Evolutionary conservation across 2,797 vertebrate species (phyloP), one percentile per base, ranked within the genome.

Genomic region (Ctenopoma kingsleyae): DNA sequence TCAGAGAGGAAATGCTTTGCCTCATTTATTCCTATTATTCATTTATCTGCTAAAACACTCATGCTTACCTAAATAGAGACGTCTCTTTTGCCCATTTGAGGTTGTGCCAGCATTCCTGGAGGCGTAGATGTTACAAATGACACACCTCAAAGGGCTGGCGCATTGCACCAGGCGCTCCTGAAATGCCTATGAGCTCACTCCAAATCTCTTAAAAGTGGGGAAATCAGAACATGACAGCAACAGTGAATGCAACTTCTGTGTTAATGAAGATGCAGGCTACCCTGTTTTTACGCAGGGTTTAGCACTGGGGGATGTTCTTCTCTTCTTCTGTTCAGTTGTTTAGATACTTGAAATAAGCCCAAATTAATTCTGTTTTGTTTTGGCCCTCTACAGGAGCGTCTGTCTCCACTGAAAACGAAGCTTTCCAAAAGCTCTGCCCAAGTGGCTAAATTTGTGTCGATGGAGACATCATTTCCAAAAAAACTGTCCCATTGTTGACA

Each of bases 11-110:
- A 63, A 71, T 44, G 27, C 48, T 78, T 49, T 55, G 46, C 47
- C 72, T 77, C 65, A 75, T 79, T 81, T 71, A 57, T 71, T 71
- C 6, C 57, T 56, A 64, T 74, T 58, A 76, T 78, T 86, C 46
- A 74, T 78, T 64, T 67, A 71, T 75, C 75, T 71, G 59, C 48
- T 68, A 50, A 87, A 81, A 78, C 60, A 67, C 73, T 23, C 23
- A 36, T 53, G 64, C 55, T 72, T 56, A 71, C 77, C 40, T 77
- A 86, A 84, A 85, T 74, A 80, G 80, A 77, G 58, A 12, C 2
- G 0, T 30, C 54, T 58, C 25, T 76, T 72, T 59, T 54, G 23
- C 63, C 60, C 20, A 25, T 81, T 76, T 76, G 80, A 80, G 55
- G 16, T 46, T 11, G 17, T 12, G 67, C 77, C 81, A 86, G 74